Conservation (phyloP, 2,888 invertebrate genomes). For the Campoplex nolae region DNA sequence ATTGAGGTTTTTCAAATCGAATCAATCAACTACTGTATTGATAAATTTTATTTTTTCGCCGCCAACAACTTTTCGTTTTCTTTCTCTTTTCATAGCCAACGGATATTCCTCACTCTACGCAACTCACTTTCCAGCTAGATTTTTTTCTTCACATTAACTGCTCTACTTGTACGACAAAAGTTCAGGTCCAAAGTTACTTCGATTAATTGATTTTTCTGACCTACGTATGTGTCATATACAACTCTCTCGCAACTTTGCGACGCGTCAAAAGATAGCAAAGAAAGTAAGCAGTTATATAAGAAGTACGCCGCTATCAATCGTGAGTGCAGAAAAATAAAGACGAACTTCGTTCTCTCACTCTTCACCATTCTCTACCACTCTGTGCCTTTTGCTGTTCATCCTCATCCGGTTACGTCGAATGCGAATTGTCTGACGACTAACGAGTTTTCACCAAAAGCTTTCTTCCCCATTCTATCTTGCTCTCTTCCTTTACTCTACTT, state of each 20-base stretch:
- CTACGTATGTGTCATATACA: neutral
- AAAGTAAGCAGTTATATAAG: neutral
- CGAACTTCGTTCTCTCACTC: slow-evolving; percentile 14
- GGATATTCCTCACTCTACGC: neutral
- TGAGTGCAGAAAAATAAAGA: slow-evolving; percentile 46
- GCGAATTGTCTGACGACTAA: slow-evolving; percentile 46
- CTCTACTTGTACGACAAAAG: neutral
- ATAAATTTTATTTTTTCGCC: slow-evolving; percentile 8
- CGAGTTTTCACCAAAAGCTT: slow-evolving; percentile 48
- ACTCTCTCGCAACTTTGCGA: slow-evolving; percentile 6
- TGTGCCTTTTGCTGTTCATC: slow-evolving; percentile 24
- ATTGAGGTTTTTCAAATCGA: slow-evolving; percentile 31
- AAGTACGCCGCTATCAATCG: neutral
- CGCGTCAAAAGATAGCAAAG: neutral
- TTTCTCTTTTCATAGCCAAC: neutral
- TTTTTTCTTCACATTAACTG: slow-evolving; percentile 9
- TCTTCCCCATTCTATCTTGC: slow-evolving; percentile 27
- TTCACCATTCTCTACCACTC: neutral
- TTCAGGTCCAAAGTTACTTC: slow-evolving; percentile 22
- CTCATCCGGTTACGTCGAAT: slow-evolving; percentile 32
- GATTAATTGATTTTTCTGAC: slow-evolving; percentile 43
- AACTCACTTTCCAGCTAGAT: slow-evolving; percentile 1
- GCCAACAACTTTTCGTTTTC: neutral
- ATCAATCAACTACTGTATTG: slow-evolving; percentile 46
- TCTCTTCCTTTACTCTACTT: neutral